Evolutionary conservation across 2,888 invertebrate species (phyloP), one percentile per base, ranked within the genome.

Genomic region (Mamestra brassicae): DNA sequence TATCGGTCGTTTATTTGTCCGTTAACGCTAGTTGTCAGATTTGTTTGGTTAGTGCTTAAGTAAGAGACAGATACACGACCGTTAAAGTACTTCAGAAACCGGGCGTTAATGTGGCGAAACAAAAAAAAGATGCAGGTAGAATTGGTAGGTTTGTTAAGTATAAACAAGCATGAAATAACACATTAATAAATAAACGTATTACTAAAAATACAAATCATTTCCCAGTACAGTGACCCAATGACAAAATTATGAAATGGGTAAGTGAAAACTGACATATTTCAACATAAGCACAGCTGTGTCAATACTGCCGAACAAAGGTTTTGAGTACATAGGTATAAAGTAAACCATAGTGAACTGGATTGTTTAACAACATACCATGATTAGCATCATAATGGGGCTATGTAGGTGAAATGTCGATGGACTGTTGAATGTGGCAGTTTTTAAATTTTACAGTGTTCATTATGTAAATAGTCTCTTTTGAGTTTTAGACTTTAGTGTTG

Each of bases 361-460:
- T 82, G 71, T 85, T 83, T 63, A 38, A 67, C 61, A 67, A 70
- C 55, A 72, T 52, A 42, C 69, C 26, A 79, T 79, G 63, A 89
- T 89, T 89, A 88, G 81, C 89, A 87, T 87, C 34, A 86, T 75
- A 86, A 86, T 82, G 65, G 71, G 0, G 6, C 47, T 63, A 80
- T 80, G 76, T 86, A 57, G 75, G 76, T 75, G 75, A 82, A 80
- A 82, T 78, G 75, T 80, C 79, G 74, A 75, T 61, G 86, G 26
- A 57, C 68, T 67, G 62, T 60, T 26, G 47, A 71, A 71, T 42
- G 47, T 17, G 55, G 34, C 34, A 38, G 61, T 71, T 83, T 74
- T 50, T 13, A 58, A 57, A 15, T 47, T 47, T 26, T 11, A 45
- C 11, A 4, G 47, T 52, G 8, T 26, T 45, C 7, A 26, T 26